Percentiles rank a stretch among this genome's conserved stretches.
These are phyloP conservation scores for Pardalotus punctatus DNA, from an alignment of 2,113 vertebrate genomes.

Conservation along the genomic window DNA sequence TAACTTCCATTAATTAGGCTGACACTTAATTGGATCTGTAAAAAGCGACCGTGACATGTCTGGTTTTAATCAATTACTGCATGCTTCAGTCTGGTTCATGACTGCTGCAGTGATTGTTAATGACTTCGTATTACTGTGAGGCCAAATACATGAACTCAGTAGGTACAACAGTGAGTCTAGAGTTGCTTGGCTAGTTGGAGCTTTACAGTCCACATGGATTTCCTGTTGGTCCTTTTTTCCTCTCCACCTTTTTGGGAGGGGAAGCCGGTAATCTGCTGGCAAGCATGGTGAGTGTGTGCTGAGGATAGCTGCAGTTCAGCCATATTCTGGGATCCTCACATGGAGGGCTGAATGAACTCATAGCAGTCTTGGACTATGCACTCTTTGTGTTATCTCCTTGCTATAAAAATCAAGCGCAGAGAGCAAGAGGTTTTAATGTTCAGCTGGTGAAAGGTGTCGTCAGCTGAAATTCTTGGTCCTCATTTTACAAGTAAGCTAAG, in stretches of 20 bases:
- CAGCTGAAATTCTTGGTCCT: neutral
- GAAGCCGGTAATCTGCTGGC: neutral
- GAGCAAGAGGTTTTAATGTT: neutral
- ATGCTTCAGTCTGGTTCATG: conserved; percentile 40
- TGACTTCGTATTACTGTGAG: neutral
- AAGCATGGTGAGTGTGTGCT: neutral
- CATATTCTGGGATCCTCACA: rapidly evolving
- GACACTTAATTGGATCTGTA: conserved; percentile 54
- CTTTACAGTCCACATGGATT: rapidly evolving
- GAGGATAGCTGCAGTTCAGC: neutral
- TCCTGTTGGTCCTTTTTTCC: neutral
- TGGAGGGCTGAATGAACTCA: neutral
- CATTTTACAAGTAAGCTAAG: neutral
- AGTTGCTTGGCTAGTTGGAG: neutral
- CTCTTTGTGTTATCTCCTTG: neutral
- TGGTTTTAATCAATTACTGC: conserved; percentile 57
- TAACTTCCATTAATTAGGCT: conserved; percentile 62
- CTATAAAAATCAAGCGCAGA: neutral
- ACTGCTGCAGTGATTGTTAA: conserved; percentile 39
- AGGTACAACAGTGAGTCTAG: neutral
- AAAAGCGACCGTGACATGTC: conserved; percentile 51
- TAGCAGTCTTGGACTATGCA: neutral
- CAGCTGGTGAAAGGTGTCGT: neutral
- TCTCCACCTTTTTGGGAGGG: neutral
- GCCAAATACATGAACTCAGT: neutral